phyloP scores from a whole-genome alignment of 2,888 invertebrate species.

The Phaedon cochleariae region DNA sequence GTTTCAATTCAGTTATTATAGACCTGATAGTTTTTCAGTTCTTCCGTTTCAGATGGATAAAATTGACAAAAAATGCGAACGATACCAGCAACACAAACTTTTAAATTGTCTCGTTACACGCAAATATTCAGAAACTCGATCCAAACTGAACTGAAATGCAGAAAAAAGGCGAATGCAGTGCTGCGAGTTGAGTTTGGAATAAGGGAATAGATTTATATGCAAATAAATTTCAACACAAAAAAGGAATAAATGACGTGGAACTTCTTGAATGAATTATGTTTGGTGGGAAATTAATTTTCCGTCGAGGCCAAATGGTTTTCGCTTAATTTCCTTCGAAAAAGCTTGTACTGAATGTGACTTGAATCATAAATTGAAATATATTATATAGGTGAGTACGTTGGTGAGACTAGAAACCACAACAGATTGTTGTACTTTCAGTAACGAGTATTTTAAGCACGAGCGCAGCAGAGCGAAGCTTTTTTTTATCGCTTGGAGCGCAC shows the following conservation, averaged over 20 bases:
- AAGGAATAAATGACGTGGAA: constrained; percentile 2
- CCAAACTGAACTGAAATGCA: background rate
- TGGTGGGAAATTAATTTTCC: background rate
- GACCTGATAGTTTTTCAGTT: too few species aligned
- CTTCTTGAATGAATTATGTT: background rate
- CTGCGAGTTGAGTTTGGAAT: background rate
- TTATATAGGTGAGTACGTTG: too few species aligned
- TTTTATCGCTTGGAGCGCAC: too few species aligned
- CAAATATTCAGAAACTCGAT: background rate
- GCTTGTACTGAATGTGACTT: background rate
- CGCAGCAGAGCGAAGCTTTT: too few species aligned
- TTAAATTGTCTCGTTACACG: background rate
- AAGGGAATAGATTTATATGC: background rate
- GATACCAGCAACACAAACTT: background rate
- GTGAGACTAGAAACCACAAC: too few species aligned
- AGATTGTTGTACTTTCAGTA: too few species aligned
- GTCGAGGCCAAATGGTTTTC: background rate
- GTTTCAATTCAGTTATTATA: too few species aligned
- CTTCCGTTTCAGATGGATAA: too few species aligned
- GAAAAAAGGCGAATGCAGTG: background rate
- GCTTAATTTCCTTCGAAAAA: background rate
- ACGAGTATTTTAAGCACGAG: too few species aligned
- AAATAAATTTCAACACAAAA: constrained; percentile 1
- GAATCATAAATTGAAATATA: too few species aligned
- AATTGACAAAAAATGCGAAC: background rate